Evolutionary conservation across 2,113 vertebrate genomes (phyloP), one percentile per base, ranked within the genome.

Genomic region (Menura novaehollandiae): DNA sequence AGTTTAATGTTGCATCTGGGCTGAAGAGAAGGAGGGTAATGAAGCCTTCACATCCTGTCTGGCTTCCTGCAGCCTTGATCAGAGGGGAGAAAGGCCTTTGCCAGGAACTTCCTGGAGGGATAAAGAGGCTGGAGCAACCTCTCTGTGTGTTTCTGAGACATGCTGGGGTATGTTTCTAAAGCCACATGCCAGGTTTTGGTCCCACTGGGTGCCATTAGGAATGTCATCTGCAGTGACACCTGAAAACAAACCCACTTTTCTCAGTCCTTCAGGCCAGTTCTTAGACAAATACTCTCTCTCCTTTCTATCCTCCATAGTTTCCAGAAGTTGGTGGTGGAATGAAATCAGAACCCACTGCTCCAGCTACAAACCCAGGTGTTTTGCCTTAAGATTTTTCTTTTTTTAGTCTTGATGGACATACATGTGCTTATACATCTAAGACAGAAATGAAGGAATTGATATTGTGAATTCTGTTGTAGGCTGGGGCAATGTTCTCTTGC

Each of bases 1-100:
- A 27, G 58, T 91, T 91, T 80, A 90, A 47, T 28, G 46, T 93
- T 95, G 78, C 85, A 93, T 44, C 82, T 91, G 78, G 74, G 33
- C 89, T 95, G 71, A 87, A 85, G 66, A 85, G 49, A 75, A 86
- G 39, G 68, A 85, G n/a, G 53, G 49, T 69, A 85, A 83, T 56
- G 91, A 93, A 95, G 51, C 53, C 23, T 79, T 91, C 88, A 88
- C 62, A 75, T 93, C 77, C 78, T 76, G 81, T 82, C 28, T 7
- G 3, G 58, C 71, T 88, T 87, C 71, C 62, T 79, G 39, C 37
- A 85, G 69, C n/a, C 21, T 60, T 66, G 66, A 41, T 56, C 0
- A 6, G 44, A 59, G 51, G 33, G 52, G 18, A 76, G 62, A 68
- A 76, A 49, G 16, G 16, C 9, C 41, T 86, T 83, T 90, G 59